Evolutionary conservation across 2,113 vertebrate species (phyloP), one percentile per base, ranked within the genome.

Genomic region (Gopherus flavomarginatus): DNA sequence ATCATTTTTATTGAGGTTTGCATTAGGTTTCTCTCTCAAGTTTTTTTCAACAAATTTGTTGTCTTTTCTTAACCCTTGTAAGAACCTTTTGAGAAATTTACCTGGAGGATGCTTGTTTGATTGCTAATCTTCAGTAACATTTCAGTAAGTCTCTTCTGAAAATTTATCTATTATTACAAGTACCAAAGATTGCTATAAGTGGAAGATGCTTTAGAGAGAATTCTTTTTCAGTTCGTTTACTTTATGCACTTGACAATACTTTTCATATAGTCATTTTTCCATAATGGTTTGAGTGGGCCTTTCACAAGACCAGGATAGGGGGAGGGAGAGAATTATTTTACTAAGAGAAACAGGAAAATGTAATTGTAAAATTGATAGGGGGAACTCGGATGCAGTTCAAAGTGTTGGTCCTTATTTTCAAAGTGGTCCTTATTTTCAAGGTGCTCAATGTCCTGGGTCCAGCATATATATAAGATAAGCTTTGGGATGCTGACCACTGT

Each of bases 211-310:
- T 72, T n/a, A 38, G 31, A 72, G 17, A 38, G 16, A 38, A 8
- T 35, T 72, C 21, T 38, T 90, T 87, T 85, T 35, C 79, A 89
- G 65, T 31, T 90, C 22, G 26, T 54, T 81, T 54, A 38, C 22
- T 77, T 53, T 49, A 0, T 16, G 50, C 44, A 6, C 91, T 83
- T 77, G 2, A 52, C 49, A 87, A 90, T 52, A 7, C 1, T 0
- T 0, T 44, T 86, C 53, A 38, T 72, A 38, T 49, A 5, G 1
- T 5, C 42, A n/a, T 62, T 89, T 92, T 89, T 91, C 93, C 92
- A 92, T 87, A 79, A 81, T 88, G 92, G 85, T 52, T 79, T 52
- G 53, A 50, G 65, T 47, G 52, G 90, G 81, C 90, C 72, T 96
- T 85, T 88, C 92, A 84, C 87, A 69, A 11, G 78, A 90, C 92